phyloP scores from a whole-genome alignment of 37 sponge, comb jelly and placozoan genomes.

The Haliclona indistincta region DNA sequence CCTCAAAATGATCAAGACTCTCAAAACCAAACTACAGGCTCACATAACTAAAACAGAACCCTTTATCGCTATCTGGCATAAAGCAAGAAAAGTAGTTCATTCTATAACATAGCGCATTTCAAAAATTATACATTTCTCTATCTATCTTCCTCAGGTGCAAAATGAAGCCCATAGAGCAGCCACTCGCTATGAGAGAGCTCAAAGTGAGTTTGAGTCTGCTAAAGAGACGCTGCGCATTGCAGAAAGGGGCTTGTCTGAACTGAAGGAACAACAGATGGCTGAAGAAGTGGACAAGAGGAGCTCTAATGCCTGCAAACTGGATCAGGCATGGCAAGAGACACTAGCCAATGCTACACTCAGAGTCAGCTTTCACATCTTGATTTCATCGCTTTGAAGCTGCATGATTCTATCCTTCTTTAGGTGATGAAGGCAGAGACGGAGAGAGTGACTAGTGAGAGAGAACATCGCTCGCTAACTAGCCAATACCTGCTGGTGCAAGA shows the following conservation, averaged over 20 bases:
- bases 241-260: conserved; percentile 13
- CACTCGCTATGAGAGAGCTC: conserved; percentile 35
- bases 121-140: background rate
- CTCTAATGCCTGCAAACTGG: conserved; percentile 18
- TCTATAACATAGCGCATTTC: too few species aligned
- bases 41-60: conserved; percentile 46
- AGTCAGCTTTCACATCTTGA: conserved; percentile 23
- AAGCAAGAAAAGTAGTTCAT: conserved; percentile 31
- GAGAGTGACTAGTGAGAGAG: conserved; percentile 39
- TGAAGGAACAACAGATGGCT: background rate
- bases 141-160: conserved; percentile 18
- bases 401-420: conserved; percentile 1
- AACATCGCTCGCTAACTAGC: conserved; percentile 30
- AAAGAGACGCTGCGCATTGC: conserved; percentile 57
- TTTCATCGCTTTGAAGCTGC: background rate
- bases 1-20: background rate
- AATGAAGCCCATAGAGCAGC: conserved; percentile 39
- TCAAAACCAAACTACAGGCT: conserved; percentile 10
- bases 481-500: conserved; percentile 13
- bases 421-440: conserved; percentile 52
- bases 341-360: conserved; percentile 62
- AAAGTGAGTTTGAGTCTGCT: conserved; percentile 44
- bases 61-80: conserved; percentile 22
- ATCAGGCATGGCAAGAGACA: conserved; percentile 61
- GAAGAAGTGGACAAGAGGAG: background rate